phyloP scores from a whole-genome alignment of 2,797 vertebrate genomes.

The Lagocephalus sceleratus region DNA sequence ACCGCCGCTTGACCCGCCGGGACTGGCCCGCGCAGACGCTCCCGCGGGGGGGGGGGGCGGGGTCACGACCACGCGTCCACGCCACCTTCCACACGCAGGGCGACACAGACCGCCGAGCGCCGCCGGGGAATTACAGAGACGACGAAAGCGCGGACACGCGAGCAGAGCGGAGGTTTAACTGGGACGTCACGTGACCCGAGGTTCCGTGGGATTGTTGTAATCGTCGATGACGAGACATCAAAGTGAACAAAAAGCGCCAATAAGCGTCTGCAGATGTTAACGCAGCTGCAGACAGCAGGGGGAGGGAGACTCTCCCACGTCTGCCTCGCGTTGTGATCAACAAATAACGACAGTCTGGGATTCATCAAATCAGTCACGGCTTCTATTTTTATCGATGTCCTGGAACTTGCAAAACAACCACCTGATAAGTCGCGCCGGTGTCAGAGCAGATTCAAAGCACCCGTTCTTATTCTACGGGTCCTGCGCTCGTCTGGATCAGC shows the following conservation, averaged over 20 bases:
- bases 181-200: neutral
- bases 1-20: slow-evolving; percentile 11
- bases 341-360: neutral
- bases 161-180: neutral
- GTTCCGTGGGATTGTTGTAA: neutral
- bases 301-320: neutral
- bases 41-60: neutral
- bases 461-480: neutral
- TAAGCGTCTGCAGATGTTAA: neutral
- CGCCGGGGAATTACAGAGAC: neutral
- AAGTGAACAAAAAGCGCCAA: neutral
- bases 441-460: neutral
- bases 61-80: neutral
- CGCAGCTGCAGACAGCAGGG: neutral
- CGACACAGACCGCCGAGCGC: neutral
- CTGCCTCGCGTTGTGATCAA: neutral
- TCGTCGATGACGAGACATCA: too few relatives aligned
- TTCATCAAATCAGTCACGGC: neutral
- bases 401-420: neutral
- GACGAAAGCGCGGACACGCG: neutral
- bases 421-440: neutral
- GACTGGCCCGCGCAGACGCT: neutral
- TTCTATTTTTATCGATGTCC: slow-evolving; percentile 1
- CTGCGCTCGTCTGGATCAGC: neutral
- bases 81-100: neutral